These are phyloP conservation scores for Tragelaphus scriptus DNA, from an alignment of 2,113 vertebrate genomes.

Conservation along the genomic window DNA sequence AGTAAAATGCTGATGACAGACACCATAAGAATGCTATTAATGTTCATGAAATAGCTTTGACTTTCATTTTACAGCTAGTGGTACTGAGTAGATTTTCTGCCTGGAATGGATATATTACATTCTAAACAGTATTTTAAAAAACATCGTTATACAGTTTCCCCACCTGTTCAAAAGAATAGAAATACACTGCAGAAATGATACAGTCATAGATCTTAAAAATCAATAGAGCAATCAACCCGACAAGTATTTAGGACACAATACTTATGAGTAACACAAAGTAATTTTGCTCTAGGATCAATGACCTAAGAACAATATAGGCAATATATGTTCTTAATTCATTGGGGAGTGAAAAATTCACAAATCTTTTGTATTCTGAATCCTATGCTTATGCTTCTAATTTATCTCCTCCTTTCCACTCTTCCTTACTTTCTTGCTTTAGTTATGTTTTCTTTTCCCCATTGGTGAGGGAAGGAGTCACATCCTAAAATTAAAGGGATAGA, in stretches of 20 bases:
- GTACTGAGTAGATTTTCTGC: neutral
- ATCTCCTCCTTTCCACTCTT: neutral
- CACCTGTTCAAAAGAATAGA: neutral
- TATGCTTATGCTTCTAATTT: neutral
- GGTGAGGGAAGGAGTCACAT: neutral
- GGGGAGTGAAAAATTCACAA: neutral
- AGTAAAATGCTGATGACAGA: neutral
- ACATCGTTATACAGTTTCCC: neutral
- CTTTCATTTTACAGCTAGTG: neutral
- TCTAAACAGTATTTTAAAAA: neutral
- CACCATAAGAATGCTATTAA: neutral
- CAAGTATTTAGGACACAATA: neutral
- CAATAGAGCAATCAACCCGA: neutral
- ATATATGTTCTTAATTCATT: neutral
- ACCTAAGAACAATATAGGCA: neutral
- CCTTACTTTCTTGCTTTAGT: neutral
- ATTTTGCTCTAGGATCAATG: neutral
- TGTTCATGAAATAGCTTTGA: neutral
- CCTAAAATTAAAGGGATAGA: neutral
- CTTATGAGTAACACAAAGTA: neutral
- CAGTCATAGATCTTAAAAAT: neutral
- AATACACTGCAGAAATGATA: neutral
- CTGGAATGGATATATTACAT: neutral
- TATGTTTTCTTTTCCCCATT: neutral
- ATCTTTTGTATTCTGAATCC: neutral